A percentile compares a stretch with the other conserved stretches of the same genome.
Conservation (phyloP, 2,797 vertebrate species). For the Rhabdomys pumilio region DNA sequence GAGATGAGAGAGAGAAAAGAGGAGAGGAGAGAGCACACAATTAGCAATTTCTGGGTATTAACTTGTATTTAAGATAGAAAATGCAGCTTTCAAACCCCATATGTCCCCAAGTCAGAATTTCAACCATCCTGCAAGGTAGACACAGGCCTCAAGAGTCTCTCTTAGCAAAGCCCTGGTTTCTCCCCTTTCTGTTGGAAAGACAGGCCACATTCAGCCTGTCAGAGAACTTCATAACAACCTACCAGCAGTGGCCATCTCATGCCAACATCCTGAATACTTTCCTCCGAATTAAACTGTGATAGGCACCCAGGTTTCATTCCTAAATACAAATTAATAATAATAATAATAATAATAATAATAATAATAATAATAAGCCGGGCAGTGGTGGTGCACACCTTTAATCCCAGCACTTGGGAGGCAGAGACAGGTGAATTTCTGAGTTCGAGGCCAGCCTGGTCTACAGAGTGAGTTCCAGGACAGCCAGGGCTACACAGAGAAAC, state of each 20-base stretch:
- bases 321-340: not conserved
- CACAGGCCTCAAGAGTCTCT: not conserved
- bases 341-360: no score
- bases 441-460: no score
- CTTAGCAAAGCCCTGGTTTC: constrained; percentile 12
- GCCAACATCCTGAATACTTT: constrained; percentile 17
- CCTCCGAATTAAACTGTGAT: constrained; percentile 17
- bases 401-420: no score
- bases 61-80: constrained; percentile 17
- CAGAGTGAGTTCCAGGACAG: no score
- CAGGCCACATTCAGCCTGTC: not conserved
- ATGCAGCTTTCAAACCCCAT: not conserved
- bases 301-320: not conserved
- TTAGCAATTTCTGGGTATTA: not conserved
- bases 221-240: not conserved
- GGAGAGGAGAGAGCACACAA: not conserved
- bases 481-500: no score
- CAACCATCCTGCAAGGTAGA: not conserved
- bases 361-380: no score
- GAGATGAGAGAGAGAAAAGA: not conserved
- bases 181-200: constrained; percentile 21
- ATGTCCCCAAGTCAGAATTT: not conserved
- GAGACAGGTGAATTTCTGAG: no score
- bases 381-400: no score
- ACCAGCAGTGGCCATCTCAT: not conserved